phyloP scores from a whole-genome alignment of 2,113 vertebrate species.

The Corvus moneduloides region DNA sequence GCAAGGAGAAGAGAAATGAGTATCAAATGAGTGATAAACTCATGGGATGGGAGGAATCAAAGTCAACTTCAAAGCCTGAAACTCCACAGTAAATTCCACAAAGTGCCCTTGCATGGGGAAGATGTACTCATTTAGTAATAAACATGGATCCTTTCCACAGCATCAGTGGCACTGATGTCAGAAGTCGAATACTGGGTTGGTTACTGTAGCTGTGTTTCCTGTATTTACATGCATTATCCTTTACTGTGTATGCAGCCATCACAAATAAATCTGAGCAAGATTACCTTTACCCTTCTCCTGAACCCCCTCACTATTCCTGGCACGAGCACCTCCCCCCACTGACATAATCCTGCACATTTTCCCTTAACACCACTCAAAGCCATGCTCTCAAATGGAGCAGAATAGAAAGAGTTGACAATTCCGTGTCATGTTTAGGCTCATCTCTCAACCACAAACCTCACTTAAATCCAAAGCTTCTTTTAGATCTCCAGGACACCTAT shows the following conservation, averaged over 20 bases:
- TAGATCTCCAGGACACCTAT: not conserved
- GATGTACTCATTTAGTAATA: not conserved
- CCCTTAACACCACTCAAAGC: not conserved
- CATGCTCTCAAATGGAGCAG: not conserved
- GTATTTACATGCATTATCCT: not conserved
- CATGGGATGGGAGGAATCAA: not conserved
- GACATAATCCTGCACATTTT: rapidly evolving
- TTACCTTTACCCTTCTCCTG: not conserved
- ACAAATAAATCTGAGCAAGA: not conserved
- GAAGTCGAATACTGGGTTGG: rapidly evolving
- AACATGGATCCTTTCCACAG: not conserved
- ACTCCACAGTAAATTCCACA: not conserved
- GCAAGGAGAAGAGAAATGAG: not conserved
- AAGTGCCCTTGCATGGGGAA: not conserved
- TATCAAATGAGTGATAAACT: not conserved
- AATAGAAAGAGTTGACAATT: not conserved
- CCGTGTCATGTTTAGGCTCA: not conserved
- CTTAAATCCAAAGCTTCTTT: not conserved
- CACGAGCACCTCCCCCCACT: not conserved
- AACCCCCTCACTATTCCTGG: not conserved
- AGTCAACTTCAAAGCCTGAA: not conserved
- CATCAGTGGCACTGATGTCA: not conserved
- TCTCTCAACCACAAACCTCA: not conserved
- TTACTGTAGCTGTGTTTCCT: not conserved
- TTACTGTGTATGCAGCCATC: not conserved